These are phyloP conservation scores for Caenorhabditis parvicauda DNA, from an alignment of 2,888 invertebrate genomes.

Conservation along the genomic window DNA sequence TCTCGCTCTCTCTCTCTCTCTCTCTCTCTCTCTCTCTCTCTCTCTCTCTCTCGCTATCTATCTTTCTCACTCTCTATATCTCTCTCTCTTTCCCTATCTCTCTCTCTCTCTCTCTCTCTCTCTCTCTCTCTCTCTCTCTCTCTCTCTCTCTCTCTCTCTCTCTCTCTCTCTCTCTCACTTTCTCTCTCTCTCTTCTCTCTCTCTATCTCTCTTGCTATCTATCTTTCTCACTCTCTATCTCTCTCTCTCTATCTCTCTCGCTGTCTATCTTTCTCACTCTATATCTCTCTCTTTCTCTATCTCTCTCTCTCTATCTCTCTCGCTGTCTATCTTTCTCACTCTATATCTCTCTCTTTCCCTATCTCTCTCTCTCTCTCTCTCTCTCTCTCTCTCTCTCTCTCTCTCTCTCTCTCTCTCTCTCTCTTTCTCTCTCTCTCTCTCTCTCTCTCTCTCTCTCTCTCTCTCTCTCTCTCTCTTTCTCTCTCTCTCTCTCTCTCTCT, in stretches of 20 bases:
- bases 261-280: background rate
- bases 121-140: background rate
- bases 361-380: conserved; percentile 8
- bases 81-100: conserved; percentile 1
- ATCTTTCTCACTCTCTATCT: conserved; percentile 9
- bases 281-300: conserved; percentile 3
- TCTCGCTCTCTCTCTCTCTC: too few species aligned
- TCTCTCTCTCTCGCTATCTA: conserved; percentile 5
- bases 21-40: too few species aligned
- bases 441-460: conserved; percentile 3
- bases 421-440: conserved; percentile 2
- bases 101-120: background rate
- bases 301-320: conserved; percentile 3
- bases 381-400: conserved; percentile 2
- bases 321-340: conserved; percentile 2
- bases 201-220: conserved; percentile 4
- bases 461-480: conserved; percentile 9
- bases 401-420: background rate
- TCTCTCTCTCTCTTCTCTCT: conserved; percentile 1
- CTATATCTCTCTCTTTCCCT: conserved; percentile 7
- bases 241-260: conserved; percentile 1
- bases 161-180: conserved; percentile 1
- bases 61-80: conserved; percentile 10
- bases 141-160: conserved; percentile 4
- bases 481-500: conserved; percentile 12